Evolutionary conservation across 2,888 invertebrate genomes (phyloP).

Genomic region (Troides aeacus): DNA sequence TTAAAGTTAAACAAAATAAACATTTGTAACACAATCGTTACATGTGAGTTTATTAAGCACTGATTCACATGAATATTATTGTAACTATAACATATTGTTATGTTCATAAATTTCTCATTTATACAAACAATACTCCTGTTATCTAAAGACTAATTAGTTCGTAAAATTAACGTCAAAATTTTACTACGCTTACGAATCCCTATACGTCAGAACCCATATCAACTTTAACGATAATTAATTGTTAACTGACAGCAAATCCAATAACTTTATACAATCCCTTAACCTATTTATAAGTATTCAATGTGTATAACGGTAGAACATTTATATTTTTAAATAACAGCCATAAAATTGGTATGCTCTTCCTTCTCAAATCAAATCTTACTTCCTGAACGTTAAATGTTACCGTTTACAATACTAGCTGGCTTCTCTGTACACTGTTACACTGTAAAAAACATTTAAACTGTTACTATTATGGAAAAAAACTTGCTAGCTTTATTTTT

Average conservation of each 20-base stretch:
- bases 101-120: neutral
- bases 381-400: neutral
- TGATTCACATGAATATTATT: too few species aligned
- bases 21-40: too few species aligned
- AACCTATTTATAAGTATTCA: slow-evolving; percentile 6
- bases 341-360: too few species aligned
- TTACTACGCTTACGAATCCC: slow-evolving; percentile 12
- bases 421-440: neutral
- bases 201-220: slow-evolving; percentile 27
- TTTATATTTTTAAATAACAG: too few species aligned
- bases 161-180: slow-evolving; percentile 22
- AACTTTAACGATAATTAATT: slow-evolving; percentile 29
- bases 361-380: neutral
- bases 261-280: slow-evolving; percentile 13
- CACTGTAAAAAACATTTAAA: too few species aligned
- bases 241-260: slow-evolving; percentile 26
- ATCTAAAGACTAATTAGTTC: slow-evolving; percentile 15
- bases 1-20: too few species aligned
- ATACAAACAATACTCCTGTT: slow-evolving; percentile 16
- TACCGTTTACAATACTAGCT: neutral
- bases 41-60: too few species aligned
- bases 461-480: too few species aligned
- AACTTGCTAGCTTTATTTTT: too few species aligned
- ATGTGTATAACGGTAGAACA: neutral
- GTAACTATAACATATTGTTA: slow-evolving; percentile 1